Percentiles rank a stretch among this genome's conserved stretches.
Evolutionary conservation across 2,888 invertebrate genomes (phyloP).

Genomic region (Glyphotaelius pellucidus): DNA sequence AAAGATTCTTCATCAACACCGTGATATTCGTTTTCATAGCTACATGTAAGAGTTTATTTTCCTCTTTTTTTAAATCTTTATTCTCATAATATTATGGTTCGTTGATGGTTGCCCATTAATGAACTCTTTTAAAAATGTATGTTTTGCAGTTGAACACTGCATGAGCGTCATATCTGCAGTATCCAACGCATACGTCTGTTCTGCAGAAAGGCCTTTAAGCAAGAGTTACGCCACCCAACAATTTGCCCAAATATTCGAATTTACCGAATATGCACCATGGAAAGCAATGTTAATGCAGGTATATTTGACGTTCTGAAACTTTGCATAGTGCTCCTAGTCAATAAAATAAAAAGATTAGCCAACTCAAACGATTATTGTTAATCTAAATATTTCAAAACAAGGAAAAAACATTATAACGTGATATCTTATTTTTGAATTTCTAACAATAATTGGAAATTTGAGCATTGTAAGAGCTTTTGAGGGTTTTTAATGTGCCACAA

Average conservation of each 20-base stretch:
- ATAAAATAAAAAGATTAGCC: no score
- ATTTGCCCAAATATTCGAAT: slow-evolving; percentile 18
- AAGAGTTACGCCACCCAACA: slow-evolving; percentile 8
- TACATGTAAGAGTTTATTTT: not conserved
- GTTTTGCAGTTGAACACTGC: slow-evolving; percentile 38
- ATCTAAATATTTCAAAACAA: no score
- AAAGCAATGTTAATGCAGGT: slow-evolving; percentile 42
- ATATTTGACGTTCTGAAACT: no score
- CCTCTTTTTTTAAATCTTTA: not conserved
- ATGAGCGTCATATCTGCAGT: slow-evolving; percentile 27
- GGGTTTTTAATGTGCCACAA: no score
- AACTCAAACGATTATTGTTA: no score
- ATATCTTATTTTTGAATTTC: no score
- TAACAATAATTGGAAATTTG: no score
- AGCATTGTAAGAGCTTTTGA: no score
- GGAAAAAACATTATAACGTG: no score
- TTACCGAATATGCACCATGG: slow-evolving; percentile 15
- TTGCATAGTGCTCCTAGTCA: not conserved
- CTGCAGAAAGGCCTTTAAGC: not conserved
- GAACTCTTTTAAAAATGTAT: no score
- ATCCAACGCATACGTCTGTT: slow-evolving; percentile 18
- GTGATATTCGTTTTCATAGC: not conserved
- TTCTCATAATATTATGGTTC: not conserved
- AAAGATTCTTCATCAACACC: not conserved
- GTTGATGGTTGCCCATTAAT: not conserved